Base-by-base conservation (phyloP, 2,888 invertebrate species). In the Drosophila algonquin region DNA sequence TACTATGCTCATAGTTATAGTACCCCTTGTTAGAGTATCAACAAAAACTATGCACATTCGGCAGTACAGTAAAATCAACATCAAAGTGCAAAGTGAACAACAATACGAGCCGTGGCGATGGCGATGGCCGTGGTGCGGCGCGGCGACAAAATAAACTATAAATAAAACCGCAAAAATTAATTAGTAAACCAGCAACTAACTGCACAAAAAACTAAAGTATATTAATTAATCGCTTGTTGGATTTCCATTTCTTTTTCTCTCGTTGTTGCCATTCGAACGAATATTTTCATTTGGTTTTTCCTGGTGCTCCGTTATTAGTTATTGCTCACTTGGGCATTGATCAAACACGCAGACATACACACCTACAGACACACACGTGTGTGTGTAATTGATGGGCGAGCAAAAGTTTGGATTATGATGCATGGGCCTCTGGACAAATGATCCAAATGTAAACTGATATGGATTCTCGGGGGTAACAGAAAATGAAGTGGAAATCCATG, bases 91-190 rank as follows among this genome's bases (percentile, higher is more conserved):
- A 78, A 81, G 35, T 75, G 75, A 73, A 67, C 79, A 79, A 57
- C 70, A 71, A 68, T 30, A 46, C 35, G 30, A 30, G 30, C 54
- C 18, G 18, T 18, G 18, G 18, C 18, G 18, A 18, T n/a, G n/a
- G n/a, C n/a, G n/a, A n/a, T n/a, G n/a, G n/a, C n/a, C n/a, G n/a
- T n/a, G n/a, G n/a, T n/a, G n/a, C n/a, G n/a, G n/a, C n/a, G 72
- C 73, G 60, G 60, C 40, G 40, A 40, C 40, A 59, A 73, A 70
- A 63, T 60, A 61, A 83, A 80, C 73, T 64, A 79, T 65, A 61
- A 55, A 32, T 21, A 40, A 63, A 82, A 74, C 85, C 87, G 70
- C 87, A 81, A 78, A 87, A 87, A 87, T 80, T 82, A 87, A 87
- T 87, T 87, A 87, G 80, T 76, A 24, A 56, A 35, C 56, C 61